Conservation (phyloP, 2,113 vertebrate species). For the Bos taurus region ARS-UCD2.0 NC_037348.1:54814501-54815000, state of each 20-base stretch:
- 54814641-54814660: not conserved
- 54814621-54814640: not conserved
- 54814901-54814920: accelerated
- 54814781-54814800: not conserved
- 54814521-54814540: not conserved
- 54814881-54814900: not conserved
- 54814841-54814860: not conserved
- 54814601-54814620: not conserved
- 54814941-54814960: not conserved
- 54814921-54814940: not conserved
- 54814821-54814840: not conserved
- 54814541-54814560: not conserved
- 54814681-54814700: not conserved
- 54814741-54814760: not conserved
- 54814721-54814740: not conserved
- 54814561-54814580: not conserved
- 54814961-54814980: not conserved
- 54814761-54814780: not conserved
- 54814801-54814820: not conserved
- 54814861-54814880: not conserved
- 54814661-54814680: not conserved
- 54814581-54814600: not conserved
- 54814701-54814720: not conserved
- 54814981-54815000: not conserved
- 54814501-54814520: not conserved